Base-by-base conservation (phyloP, 2,888 invertebrate genomes). In the Metacarcinus magister region DNA sequence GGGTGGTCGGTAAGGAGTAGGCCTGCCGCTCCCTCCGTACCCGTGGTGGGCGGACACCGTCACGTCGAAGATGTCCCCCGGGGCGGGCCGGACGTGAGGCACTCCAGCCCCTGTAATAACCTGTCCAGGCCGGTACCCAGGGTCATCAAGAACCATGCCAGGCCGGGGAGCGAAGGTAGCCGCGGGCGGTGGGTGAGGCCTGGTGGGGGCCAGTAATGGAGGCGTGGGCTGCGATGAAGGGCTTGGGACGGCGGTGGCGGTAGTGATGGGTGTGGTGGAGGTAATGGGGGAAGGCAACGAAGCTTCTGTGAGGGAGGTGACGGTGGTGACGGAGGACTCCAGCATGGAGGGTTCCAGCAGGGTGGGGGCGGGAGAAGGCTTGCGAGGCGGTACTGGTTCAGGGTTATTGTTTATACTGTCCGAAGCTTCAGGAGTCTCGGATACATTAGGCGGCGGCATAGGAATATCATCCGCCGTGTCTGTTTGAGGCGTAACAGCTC, bases 1-100 rank as follows among this genome's bases (percentile, higher is more conserved):
- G 75, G 54, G 23, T 28, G 94, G 96, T 48, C 95, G 95, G 39
- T 87, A 60, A n/a, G 60, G 67, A 7, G 46, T 48, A 19, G 44
- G 48, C 54, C 54, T 28, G 23, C 87, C 54, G 8, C n/a, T 44
- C 19, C 95, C 95, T 0, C 96, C 97, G 93, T 94, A 97, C 8
- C 96, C 96, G 46, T 97, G 97, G 90, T 94, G 94, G n/a, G 96
- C 97, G 7, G 97, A 96, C 75, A 97, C 97, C 2, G 97, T 97
- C 28, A 97, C 97, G 75, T 97, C 97, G 48, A 97, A 96, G 23
- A 96, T 91, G 16, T 97, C 95, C 4, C 96, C 96, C 4, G 89
- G 75, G 87, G 48, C 94, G 0, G 94, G 94, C 32, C 60, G 19
- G 19, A 60, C 92, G 54, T n/a, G 87, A 23, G 96, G 95, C n/a